Evolutionary conservation across 2,113 vertebrate species (phyloP), one percentile per base, ranked within the genome.

Genomic region (Mionectes macconnelli): DNA sequence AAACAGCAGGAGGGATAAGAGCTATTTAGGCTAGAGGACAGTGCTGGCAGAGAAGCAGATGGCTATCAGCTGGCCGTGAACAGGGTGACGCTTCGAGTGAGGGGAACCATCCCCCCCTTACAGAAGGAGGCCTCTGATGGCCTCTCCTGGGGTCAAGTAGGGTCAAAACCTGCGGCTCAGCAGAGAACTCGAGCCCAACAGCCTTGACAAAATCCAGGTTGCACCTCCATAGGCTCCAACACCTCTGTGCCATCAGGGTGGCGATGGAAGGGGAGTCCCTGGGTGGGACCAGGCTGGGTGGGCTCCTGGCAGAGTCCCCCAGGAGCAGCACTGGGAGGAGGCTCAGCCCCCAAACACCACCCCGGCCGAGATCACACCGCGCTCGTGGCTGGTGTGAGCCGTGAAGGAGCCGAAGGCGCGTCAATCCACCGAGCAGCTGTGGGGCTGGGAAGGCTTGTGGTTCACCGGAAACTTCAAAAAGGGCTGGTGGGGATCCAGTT

Each of bases 31-130:
- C 93, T 94, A n/a, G 77, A 94, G 91, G 84, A 95, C 57, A 35
- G 18, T 79, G 70, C 91, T 97, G 94, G 95, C 94, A 94, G 91
- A 84, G 74, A 22, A 91, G 84, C 89, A 94, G 95, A 96, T 96
- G 89, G 93, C 74, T 87, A 94, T 97, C 96, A 95, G 93, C 94
- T 96, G 95, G 93, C 91, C 1, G 70, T 87, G 93, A 97, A 87
- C 6, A 30, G 12, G 49, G 52, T 89, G 75, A 57, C 0, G 0
- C 81, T 64, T 39, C 0, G 1, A 94, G 73, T 1, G 1, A 70
- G 74, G 85, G 53, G 53, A 87, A 22, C 12, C 10, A 68, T 72
- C 52, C 35, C 25, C 40, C 83, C 44, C 45, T 72, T 21, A 73
- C 45, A 52, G 37, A 74, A 84, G 63, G n/a, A 70, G 5, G 30